Evolutionary conservation across 2,888 invertebrate species (phyloP).

Genomic region (Labia minor): DNA sequence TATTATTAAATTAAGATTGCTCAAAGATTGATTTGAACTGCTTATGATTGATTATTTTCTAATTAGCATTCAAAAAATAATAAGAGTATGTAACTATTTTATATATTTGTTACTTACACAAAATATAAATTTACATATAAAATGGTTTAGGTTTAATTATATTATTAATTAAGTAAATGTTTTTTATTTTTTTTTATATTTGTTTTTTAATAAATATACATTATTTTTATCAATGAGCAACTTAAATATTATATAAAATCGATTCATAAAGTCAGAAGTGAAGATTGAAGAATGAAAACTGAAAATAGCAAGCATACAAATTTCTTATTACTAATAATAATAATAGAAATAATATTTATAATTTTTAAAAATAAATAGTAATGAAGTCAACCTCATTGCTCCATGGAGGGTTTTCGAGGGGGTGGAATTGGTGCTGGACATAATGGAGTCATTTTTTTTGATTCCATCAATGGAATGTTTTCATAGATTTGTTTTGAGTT

Average conservation of each 20-base stretch:
- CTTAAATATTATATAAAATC: background rate
- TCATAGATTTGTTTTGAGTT: slow-evolving; percentile 41
- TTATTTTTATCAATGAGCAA: background rate
- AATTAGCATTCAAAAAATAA: background rate
- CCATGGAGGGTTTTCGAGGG: background rate
- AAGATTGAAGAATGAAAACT: background rate
- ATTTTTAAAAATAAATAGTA: no score
- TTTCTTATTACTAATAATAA: background rate
- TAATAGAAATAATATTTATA: background rate
- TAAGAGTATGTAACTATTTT: background rate
- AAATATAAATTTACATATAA: no score
- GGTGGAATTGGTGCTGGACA: background rate
- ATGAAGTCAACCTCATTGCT: background rate
- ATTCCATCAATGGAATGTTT: slow-evolving; percentile 42
- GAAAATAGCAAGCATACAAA: background rate
- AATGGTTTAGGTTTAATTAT: background rate
- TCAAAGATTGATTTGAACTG: background rate
- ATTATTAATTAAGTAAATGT: background rate
- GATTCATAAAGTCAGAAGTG: slow-evolving; percentile 4
- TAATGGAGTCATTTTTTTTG: background rate
- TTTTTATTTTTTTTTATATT: background rate
- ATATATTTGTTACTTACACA: no score
- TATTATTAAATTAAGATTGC: slow-evolving; percentile 4
- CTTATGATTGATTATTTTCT: background rate
- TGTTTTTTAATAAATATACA: no score